Conservation (phyloP, 2,113 vertebrate genomes). For the Solea senegalensis region DNA sequence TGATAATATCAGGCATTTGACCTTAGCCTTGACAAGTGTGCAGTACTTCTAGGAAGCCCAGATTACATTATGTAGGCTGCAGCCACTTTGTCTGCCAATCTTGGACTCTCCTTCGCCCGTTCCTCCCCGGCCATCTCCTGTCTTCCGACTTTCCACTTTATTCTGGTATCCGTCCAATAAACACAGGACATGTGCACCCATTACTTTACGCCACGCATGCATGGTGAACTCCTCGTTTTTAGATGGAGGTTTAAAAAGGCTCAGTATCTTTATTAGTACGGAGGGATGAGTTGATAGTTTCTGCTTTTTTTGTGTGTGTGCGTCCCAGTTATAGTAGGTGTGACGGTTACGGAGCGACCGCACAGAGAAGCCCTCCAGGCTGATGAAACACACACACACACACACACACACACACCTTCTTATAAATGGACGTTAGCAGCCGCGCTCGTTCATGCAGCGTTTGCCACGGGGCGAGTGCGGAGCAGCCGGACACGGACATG, state of each 20-base stretch:
- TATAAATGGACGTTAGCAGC: no score
- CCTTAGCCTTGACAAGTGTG: constrained; percentile 73
- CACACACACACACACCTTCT: no score
- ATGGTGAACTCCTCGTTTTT: constrained; percentile 12
- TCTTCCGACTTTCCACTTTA: background rate
- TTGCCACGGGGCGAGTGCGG: no score
- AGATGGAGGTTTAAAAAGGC: background rate
- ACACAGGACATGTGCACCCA: constrained; percentile 8
- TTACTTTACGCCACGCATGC: constrained; percentile 4
- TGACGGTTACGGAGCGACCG: no score
- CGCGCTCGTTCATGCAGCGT: no score
- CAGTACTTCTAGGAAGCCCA: constrained; percentile 61
- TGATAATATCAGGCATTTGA: constrained; percentile 73
- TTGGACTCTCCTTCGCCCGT: constrained; percentile 14
- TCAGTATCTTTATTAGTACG: no score
- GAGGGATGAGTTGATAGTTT: no score
- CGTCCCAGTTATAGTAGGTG: no score
- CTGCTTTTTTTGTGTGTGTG: no score
- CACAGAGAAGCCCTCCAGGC: no score
- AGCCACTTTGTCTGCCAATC: constrained; percentile 63
- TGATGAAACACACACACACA: no score
- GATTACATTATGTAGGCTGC: constrained; percentile 70
- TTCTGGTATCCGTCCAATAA: constrained; percentile 7
- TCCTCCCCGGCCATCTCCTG: background rate
- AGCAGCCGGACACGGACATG: no score